These are phyloP conservation scores for Parus major DNA, from an alignment of 2,113 vertebrate genomes.

Conservation along the genomic window DNA sequence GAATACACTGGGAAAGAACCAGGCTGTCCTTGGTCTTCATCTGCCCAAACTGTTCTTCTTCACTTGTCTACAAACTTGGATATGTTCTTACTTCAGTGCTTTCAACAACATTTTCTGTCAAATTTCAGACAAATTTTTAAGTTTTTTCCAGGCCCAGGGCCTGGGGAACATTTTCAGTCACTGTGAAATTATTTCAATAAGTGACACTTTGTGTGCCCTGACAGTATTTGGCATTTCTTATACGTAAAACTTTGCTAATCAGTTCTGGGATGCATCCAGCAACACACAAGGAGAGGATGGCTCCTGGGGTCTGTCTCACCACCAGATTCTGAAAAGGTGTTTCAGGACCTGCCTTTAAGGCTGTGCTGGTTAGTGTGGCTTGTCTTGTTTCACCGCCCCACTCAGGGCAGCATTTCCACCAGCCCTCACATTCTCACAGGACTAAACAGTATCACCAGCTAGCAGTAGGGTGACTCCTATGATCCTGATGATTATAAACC, in stretches of 20 bases:
- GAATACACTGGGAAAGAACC: background rate
- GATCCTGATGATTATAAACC: background rate
- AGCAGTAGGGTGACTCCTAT: background rate
- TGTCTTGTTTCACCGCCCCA: background rate
- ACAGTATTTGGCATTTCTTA: background rate
- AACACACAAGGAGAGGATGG: background rate
- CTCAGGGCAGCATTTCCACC: background rate
- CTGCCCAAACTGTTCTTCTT: background rate
- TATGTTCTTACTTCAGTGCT: background rate
- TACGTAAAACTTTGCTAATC: background rate
- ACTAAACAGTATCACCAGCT: background rate
- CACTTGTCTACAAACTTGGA: background rate
- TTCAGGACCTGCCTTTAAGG: background rate
- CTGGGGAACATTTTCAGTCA: background rate
- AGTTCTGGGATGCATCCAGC: background rate
- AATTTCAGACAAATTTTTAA: background rate
- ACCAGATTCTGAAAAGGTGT: background rate
- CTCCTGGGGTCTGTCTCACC: background rate
- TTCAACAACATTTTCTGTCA: background rate
- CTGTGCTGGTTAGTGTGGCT: accelerated
- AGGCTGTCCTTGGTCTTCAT: background rate
- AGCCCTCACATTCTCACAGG: accelerated
- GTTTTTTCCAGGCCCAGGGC: background rate
- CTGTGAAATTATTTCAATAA: background rate
- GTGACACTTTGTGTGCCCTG: accelerated